Evolutionary conservation across 2,888 invertebrate species (phyloP).

Genomic region (Luperina nickerlii): DNA sequence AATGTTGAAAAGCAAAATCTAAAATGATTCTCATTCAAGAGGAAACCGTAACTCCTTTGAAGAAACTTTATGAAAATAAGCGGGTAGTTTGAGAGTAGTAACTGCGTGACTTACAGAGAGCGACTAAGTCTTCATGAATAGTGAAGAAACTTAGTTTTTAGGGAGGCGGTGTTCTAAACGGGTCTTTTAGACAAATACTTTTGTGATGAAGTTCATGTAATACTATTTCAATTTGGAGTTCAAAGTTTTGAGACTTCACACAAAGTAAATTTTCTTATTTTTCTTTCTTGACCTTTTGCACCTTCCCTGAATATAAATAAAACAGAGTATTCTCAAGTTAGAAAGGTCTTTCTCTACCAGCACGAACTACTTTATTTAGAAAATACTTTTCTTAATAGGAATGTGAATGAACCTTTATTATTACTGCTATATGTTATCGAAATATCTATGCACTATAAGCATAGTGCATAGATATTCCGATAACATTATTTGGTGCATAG

Average conservation of each 20-base stretch:
- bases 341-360: not conserved
- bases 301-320: not conserved
- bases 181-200: not conserved
- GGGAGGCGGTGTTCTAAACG: not conserved
- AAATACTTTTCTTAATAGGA: not conserved
- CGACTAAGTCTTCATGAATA: slow-evolving; percentile 17
- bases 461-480: too few relatives aligned
- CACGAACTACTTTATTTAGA: not conserved
- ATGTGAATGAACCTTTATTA: slow-evolving; percentile 6
- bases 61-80: slow-evolving; percentile 49
- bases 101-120: slow-evolving; percentile 3
- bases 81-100: slow-evolving; percentile 41
- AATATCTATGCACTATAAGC: not conserved
- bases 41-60: slow-evolving; percentile 32
- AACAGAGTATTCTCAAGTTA: not conserved
- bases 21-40: slow-evolving; percentile 32
- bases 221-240: not conserved
- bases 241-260: not conserved
- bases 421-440: slow-evolving; percentile 4
- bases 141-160: slow-evolving; percentile 19
- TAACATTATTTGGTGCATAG: too few relatives aligned
- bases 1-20: slow-evolving; percentile 26
- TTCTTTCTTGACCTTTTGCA: not conserved
- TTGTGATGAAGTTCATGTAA: not conserved
- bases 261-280: not conserved